Evolutionary conservation across 2,113 vertebrate genomes (phyloP).

Genomic region (Aleadryas rufinucha): DNA sequence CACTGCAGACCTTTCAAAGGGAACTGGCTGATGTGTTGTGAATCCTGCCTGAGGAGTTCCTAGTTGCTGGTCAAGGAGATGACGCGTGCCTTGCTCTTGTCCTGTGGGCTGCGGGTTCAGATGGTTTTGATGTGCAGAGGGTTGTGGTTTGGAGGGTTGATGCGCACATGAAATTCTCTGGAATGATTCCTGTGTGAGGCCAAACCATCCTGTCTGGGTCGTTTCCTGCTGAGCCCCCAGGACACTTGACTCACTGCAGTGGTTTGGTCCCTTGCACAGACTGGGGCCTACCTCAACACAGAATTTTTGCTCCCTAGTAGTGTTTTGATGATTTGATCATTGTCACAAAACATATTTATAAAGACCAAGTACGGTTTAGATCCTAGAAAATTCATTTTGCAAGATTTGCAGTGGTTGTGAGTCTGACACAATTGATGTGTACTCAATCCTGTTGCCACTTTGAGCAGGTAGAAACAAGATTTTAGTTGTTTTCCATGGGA

Average conservation of each 20-base stretch:
- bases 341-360: neutral
- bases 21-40: neutral
- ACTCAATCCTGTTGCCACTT: neutral
- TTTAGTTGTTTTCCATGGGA: neutral
- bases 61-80: neutral
- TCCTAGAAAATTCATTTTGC: neutral
- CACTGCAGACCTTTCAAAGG: neutral
- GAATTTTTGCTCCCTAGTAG: neutral
- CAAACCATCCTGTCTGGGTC: fast-evolving
- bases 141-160: neutral
- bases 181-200: neutral
- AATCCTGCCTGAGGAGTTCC: neutral
- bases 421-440: neutral
- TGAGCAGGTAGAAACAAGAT: neutral
- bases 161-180: neutral
- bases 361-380: neutral
- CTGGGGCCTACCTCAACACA: neutral
- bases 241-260: neutral
- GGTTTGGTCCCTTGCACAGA: neutral
- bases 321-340: neutral
- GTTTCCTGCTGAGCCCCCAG: neutral
- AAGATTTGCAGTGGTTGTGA: neutral
- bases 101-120: neutral
- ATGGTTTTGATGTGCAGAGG: neutral
- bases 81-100: fast-evolving